phyloP scores from a whole-genome alignment of 2,113 vertebrate species.

The Butastur rufipennis region DNA sequence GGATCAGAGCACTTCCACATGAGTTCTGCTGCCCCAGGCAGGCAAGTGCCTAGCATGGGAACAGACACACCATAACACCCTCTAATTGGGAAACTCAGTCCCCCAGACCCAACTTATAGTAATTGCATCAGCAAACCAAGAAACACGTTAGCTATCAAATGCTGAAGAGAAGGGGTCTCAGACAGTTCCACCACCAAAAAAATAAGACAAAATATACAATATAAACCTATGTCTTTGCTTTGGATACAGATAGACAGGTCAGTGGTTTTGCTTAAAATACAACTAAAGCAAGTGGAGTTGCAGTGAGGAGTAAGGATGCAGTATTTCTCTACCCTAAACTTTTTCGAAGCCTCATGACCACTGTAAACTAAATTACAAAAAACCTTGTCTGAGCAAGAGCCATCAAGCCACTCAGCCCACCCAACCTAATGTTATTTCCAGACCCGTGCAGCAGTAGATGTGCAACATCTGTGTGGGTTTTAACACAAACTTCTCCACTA shows the following conservation, averaged over 20 bases:
- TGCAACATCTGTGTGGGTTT: background rate
- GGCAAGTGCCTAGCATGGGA: background rate
- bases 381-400: fast-evolving
- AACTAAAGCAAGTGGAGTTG: background rate
- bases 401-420: background rate
- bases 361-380: background rate
- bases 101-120: background rate
- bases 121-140: background rate
- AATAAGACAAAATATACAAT: background rate
- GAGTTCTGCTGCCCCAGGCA: background rate
- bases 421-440: background rate
- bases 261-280: background rate
- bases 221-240: background rate
- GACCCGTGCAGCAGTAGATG: background rate
- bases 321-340: background rate
- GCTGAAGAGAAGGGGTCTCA: background rate
- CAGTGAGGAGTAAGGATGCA: fast-evolving
- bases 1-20: background rate
- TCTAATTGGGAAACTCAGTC: background rate
- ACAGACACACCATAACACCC: background rate
- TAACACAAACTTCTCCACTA: background rate
- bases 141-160: background rate
- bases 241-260: background rate
- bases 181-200: background rate
- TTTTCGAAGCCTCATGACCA: background rate